Evolutionary conservation across 2,113 vertebrate species (phyloP).

Genomic region (Rhegmatorhina hoffmannsi): DNA sequence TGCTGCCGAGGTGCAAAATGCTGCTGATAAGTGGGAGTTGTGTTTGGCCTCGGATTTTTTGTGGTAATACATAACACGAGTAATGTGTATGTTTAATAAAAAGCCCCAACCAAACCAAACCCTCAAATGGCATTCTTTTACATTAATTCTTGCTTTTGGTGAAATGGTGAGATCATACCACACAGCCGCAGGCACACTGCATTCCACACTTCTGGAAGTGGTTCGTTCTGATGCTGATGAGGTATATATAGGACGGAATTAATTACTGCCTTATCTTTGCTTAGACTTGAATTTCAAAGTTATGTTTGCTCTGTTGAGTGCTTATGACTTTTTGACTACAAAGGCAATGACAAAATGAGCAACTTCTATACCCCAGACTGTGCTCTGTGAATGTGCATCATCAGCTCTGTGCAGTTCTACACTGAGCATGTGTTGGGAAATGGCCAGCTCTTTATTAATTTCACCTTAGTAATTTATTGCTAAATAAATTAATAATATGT

Average conservation of each 20-base stretch:
- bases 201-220: neutral
- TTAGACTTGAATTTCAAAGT: neutral
- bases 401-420: neutral
- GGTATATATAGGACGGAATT: neutral
- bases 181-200: neutral
- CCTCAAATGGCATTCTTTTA: neutral
- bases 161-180: rapidly evolving
- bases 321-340: neutral
- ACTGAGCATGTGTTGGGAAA: neutral
- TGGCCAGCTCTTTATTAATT: neutral
- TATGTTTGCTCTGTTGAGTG: neutral
- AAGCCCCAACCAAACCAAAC: neutral
- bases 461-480: neutral
- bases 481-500: neutral
- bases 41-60: neutral
- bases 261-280: neutral
- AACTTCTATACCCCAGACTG: neutral
- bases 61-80: rapidly evolving
- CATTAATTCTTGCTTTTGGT: neutral
- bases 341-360: neutral
- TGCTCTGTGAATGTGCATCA: neutral
- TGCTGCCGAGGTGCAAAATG: neutral
- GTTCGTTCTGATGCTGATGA: neutral
- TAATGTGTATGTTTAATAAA: rapidly evolving
- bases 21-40: neutral